Evolutionary conservation across 2,888 invertebrate species (phyloP).

Genomic region (Chalcis sispes): DNA sequence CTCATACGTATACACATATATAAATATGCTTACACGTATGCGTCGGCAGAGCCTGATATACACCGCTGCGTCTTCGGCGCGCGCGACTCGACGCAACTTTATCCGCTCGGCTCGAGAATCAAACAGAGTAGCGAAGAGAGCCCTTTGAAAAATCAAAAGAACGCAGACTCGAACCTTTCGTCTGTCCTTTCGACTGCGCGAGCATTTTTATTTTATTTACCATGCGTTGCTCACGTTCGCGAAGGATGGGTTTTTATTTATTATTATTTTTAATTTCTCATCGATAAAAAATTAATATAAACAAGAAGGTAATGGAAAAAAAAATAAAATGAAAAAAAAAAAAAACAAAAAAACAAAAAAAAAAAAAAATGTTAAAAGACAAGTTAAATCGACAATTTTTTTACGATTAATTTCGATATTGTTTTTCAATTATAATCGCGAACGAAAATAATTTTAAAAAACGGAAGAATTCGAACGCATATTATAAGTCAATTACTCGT

Average conservation of each 20-base stretch:
- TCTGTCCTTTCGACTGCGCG: slow-evolving; percentile 53
- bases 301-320: slow-evolving; percentile 6
- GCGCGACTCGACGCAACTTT: slow-evolving; percentile 69
- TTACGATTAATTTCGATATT: not conserved
- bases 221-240: slow-evolving; percentile 30
- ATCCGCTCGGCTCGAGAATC: slow-evolving; percentile 67
- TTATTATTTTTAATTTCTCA: not conserved
- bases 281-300: slow-evolving; percentile 1
- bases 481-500: no score
- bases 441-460: no score
- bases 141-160: slow-evolving; percentile 78
- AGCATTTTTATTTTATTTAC: slow-evolving; percentile 12
- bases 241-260: slow-evolving; percentile 30
- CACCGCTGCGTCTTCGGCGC: slow-evolving; percentile 41
- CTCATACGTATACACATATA: no score
- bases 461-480: not conserved
- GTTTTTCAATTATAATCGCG: no score
- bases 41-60: no score
- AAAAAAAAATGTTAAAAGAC: slow-evolving; percentile 47
- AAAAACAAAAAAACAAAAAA: slow-evolving; percentile 51
- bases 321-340: slow-evolving; percentile 39
- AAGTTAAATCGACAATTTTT: slow-evolving; percentile 22
- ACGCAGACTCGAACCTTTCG: slow-evolving; percentile 79
- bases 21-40: no score
- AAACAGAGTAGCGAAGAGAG: slow-evolving; percentile 72